Base-by-base conservation (phyloP, 2,888 invertebrate species). In the Scaptomyza reducta region DNA sequence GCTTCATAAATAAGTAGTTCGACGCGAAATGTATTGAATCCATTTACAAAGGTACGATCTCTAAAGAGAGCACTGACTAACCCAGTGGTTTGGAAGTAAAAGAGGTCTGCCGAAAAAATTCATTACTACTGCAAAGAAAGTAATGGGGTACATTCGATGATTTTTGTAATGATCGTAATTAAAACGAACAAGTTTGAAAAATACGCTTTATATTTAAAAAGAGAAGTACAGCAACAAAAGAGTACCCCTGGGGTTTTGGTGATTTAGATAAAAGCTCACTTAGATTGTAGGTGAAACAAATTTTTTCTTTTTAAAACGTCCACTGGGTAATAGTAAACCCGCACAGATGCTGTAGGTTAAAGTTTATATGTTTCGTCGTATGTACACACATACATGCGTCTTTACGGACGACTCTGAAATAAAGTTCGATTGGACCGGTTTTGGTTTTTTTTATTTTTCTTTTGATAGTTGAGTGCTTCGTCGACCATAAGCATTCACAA, bases 381-480 rank as follows among this genome's bases (percentile, higher is more conserved):
- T 9, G 10, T 14, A 22, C 29, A 13, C 29, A 38, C 22, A 42
- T n/a, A 42, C 4, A 10, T 2, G 42, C 13, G 11, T 7, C 10
- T 16, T 33, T n/a, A n/a, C 47, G 10, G 13, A 27, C 31, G 38
- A 5, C 14, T 55, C 14, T 25, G 46, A 57, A 58, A 50, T 50
- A 51, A 54, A 58, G 55, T 61, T 47, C 35, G 44, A 53, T 58
- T 51, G 46, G 46, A 72, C 72, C 72, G 72, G 72, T 71, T 72
- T 45, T 40, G 3, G 9, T n/a, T 22, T 5, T 54, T 16, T 72
- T 44, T 35, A 9, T 42, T 22, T 33, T 41, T 46, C 22, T 13
- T 31, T 35, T 53, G 47, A 56, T 60, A 50, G 59, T 60, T 42
- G 42, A 70, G 60, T 60, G 55, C 70, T 64, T 58, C 59, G 57